These are phyloP conservation scores for Scolopax rusticola DNA, from an alignment of 2,797 vertebrate species.

Conservation along the genomic window DNA sequence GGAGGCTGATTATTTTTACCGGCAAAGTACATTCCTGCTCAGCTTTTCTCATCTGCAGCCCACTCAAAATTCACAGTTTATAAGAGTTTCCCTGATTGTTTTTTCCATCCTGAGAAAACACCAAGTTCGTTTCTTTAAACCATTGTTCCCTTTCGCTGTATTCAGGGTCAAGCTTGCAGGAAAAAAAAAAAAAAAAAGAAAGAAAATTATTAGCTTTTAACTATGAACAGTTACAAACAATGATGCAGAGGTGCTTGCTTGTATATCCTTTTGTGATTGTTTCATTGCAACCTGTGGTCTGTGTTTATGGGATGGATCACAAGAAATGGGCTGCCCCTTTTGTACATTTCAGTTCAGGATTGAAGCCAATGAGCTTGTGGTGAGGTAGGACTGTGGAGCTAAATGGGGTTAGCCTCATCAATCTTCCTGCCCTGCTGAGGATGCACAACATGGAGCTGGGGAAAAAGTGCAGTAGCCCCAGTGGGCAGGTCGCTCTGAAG, in stretches of 20 bases:
- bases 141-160: not conserved
- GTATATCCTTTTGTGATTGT: not conserved
- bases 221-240: not conserved
- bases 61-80: conserved; percentile 17
- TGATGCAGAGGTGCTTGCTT: not conserved
- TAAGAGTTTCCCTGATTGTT: not conserved
- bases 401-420: not conserved
- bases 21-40: not conserved
- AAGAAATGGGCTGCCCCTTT: not conserved
- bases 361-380: not conserved
- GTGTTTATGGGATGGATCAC: not conserved
- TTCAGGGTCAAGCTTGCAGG: not conserved
- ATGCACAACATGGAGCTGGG: not conserved
- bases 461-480: not conserved
- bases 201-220: not conserved
- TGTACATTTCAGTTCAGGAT: not conserved
- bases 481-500: not conserved
- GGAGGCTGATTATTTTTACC: conserved; percentile 24
- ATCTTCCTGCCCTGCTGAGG: not conserved
- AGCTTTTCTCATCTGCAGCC: conserved; percentile 14
- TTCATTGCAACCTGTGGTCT: not conserved
- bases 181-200: not conserved
- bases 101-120: not conserved
- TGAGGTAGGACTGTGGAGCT: not conserved
- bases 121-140: not conserved